A percentile compares a stretch with the other conserved stretches of the same genome.
phyloP scores from a whole-genome alignment of 2,888 invertebrate species.

The Aphidius colemani region DNA sequence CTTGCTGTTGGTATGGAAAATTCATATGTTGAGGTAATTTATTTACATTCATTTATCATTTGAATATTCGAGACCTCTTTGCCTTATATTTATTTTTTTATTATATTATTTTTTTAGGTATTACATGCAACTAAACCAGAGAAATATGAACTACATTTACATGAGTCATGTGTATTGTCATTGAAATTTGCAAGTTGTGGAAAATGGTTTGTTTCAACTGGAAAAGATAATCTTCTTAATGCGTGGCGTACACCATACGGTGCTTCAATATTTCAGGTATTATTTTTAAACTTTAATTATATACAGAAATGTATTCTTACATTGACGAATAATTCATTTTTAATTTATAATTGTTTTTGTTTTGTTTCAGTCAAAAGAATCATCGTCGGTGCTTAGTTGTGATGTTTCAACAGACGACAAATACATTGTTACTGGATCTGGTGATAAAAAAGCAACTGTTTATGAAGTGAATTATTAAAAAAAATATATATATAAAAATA shows the following conservation, averaged over 20 bases:
- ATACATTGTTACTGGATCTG: conserved; percentile 96
- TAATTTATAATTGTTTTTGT: not conserved
- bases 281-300: not conserved
- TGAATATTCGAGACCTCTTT: too few species aligned
- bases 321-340: too few species aligned
- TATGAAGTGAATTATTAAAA: conserved; percentile 90
- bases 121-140: conserved; percentile 88
- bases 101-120: conserved; percentile 51
- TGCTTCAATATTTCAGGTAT: conserved; percentile 95
- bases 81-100: too few species aligned
- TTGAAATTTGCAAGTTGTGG: conserved; percentile 93
- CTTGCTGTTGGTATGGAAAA: conserved; percentile 98
- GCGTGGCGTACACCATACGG: conserved; percentile 98
- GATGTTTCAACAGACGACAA: conserved; percentile 98
- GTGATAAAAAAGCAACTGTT: conserved; percentile 96
- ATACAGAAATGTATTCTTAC: not conserved
- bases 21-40: conserved; percentile 83
- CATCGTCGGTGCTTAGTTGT: conserved; percentile 96
- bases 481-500: too few species aligned
- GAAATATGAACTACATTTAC: conserved; percentile 93
- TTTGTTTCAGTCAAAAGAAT: conserved; percentile 84
- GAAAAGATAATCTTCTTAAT: conserved; percentile 96
- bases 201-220: conserved; percentile 99
- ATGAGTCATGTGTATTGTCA: conserved; percentile 96
- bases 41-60: too few species aligned